These are phyloP conservation scores for Blennius ocellaris DNA, from an alignment of 2,113 vertebrate species.

Conservation along the genomic window DNA sequence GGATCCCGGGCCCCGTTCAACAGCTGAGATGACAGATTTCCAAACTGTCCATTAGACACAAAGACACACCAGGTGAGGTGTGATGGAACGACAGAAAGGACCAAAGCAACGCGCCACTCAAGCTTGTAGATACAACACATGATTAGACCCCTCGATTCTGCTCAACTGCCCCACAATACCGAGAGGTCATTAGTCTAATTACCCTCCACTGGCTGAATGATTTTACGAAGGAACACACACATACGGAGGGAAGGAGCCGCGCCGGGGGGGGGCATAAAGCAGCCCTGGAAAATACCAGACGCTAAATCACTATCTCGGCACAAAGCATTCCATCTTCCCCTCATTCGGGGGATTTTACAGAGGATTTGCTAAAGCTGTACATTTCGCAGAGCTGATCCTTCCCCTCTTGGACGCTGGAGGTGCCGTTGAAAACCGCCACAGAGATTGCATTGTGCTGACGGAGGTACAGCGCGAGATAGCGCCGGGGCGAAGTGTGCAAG, in stretches of 20 bases:
- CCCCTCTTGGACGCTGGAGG: conserved; percentile 44
- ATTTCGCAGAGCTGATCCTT: conserved; percentile 56
- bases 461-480: conserved; percentile 69
- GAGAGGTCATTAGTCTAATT: conserved; percentile 64
- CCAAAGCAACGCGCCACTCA: not conserved
- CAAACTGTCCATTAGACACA: conserved; percentile 6
- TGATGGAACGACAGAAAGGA: conserved; percentile 5
- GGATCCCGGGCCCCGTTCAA: conserved; percentile 25
- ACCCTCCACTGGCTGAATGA: conserved; percentile 35
- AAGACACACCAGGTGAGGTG: conserved; percentile 23
- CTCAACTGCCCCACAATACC: conserved; percentile 47
- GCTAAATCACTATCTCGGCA: conserved; percentile 69
- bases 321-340: conserved; percentile 68
- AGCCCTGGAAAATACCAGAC: conserved; percentile 44
- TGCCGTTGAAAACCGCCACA: conserved; percentile 60
- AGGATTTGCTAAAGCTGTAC: conserved; percentile 71
- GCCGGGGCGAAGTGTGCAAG: conserved; percentile 62
- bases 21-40: conserved; percentile 4
- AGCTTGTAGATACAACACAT: conserved; percentile 7
- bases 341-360: conserved; percentile 46
- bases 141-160: conserved; percentile 38
- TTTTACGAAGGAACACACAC: conserved; percentile 60
- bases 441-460: conserved; percentile 69
- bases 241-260: conserved; percentile 10
- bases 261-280: conserved; percentile 4